These are phyloP conservation scores for Erebia ligea DNA, from an alignment of 2,888 invertebrate species.

Conservation along the genomic window DNA sequence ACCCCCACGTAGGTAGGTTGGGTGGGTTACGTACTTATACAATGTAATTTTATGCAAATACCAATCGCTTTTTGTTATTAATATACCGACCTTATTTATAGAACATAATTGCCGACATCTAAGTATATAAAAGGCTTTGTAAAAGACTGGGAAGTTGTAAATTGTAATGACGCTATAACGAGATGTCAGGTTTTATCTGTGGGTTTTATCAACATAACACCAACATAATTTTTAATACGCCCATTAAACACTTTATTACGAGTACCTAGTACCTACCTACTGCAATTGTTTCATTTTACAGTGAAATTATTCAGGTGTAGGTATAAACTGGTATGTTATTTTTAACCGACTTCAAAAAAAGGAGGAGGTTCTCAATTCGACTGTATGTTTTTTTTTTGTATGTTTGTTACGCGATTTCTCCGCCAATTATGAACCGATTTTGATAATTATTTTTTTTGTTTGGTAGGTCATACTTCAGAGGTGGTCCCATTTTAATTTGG, in stretches of 20 bases:
- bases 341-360: too few species aligned
- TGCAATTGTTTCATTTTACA: background rate
- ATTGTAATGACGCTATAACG: background rate
- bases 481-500: too few species aligned
- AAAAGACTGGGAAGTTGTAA: constrained; percentile 3
- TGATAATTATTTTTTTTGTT: too few species aligned
- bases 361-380: too few species aligned
- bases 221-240: constrained; percentile 1
- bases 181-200: background rate
- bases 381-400: too few species aligned
- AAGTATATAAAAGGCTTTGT: background rate
- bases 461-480: too few species aligned
- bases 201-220: too few species aligned
- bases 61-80: too few species aligned
- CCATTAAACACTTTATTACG: background rate
- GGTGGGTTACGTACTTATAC: background rate
- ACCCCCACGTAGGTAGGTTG: background rate
- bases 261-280: too few species aligned
- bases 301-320: background rate
- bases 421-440: too few species aligned
- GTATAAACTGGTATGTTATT: background rate
- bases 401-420: too few species aligned
- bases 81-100: background rate
- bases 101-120: too few species aligned
- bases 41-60: background rate